Percentiles rank a stretch among this genome's conserved stretches.
Evolutionary conservation across 2,888 invertebrate species (phyloP).

Genomic region (Conchocele bisecta): DNA sequence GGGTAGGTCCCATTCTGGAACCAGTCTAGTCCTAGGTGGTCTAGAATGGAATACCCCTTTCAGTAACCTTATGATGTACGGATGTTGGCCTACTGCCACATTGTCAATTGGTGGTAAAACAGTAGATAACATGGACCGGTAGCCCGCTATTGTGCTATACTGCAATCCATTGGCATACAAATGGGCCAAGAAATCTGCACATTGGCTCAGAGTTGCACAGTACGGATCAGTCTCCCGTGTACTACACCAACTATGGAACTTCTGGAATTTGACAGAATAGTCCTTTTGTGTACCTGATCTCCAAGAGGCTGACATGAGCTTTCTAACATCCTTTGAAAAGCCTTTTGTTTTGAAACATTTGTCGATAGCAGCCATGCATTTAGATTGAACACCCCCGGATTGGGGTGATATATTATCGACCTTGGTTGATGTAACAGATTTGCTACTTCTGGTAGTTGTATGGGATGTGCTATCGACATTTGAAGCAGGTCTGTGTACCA

Average conservation of each 20-base stretch:
- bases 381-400: conserved; percentile 38
- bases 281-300: conserved; percentile 32
- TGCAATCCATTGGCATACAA: conserved; percentile 14
- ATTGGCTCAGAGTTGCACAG: conserved; percentile 1
- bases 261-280: conserved; percentile 22
- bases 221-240: conserved; percentile 23
- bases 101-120: conserved; percentile 3
- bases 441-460: conserved; percentile 17
- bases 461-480: conserved; percentile 23
- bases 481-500: conserved; percentile 37
- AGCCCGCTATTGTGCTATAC: conserved; percentile 24
- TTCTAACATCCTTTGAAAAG: conserved; percentile 31
- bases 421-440: conserved; percentile 38
- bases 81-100: conserved; percentile 29
- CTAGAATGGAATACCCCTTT: conserved; percentile 30
- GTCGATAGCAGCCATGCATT: conserved; percentile 50
- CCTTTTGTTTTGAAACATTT: conserved; percentile 28
- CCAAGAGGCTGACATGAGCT: conserved; percentile 28
- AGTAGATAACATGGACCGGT: conserved; percentile 21
- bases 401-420: conserved; percentile 37
- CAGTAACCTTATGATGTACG: conserved; percentile 7
- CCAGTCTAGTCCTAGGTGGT: conserved; percentile 18
- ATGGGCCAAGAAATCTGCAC: conserved; percentile 14
- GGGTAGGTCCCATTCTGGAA: conserved; percentile 41
- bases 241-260: conserved; percentile 32